Conservation (phyloP, 2,113 vertebrate species). For the Anser brachyrhynchus region DNA sequence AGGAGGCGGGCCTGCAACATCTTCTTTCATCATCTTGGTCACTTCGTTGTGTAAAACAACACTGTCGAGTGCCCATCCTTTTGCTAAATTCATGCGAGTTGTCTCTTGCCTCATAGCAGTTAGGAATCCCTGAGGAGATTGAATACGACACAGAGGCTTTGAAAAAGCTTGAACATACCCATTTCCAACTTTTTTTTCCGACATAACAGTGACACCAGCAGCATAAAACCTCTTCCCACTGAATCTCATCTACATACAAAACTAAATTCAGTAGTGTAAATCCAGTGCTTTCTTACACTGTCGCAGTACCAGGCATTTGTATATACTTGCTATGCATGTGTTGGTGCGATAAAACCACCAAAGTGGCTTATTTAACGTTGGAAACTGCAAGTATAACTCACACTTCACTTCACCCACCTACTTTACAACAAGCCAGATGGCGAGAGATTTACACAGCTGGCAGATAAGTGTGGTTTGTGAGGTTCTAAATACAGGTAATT, state of each 20-base stretch:
- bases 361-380: not conserved
- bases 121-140: conserved; percentile 79
- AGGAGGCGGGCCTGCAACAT: conserved; percentile 77
- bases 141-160: not conserved
- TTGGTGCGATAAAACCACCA: not conserved
- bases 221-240: not conserved
- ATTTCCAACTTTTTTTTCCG: not conserved
- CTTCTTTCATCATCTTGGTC: conserved; percentile 86
- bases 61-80: conserved; percentile 85
- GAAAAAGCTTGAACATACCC: not conserved
- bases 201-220: not conserved
- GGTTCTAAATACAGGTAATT: not conserved
- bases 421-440: not conserved
- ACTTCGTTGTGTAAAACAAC: conserved; percentile 83
- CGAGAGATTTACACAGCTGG: not conserved
- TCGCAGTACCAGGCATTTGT: not conserved
- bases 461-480: not conserved
- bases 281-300: not conserved
- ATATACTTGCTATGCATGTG: not conserved
- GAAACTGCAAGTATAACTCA: not conserved
- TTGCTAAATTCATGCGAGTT: conserved; percentile 78
- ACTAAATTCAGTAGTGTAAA: not conserved
- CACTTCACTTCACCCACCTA: not conserved
- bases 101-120: conserved; percentile 87
- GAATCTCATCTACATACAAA: not conserved